Conservation (phyloP, 2,797 vertebrate genomes). For the Pelobates cultripes region DNA sequence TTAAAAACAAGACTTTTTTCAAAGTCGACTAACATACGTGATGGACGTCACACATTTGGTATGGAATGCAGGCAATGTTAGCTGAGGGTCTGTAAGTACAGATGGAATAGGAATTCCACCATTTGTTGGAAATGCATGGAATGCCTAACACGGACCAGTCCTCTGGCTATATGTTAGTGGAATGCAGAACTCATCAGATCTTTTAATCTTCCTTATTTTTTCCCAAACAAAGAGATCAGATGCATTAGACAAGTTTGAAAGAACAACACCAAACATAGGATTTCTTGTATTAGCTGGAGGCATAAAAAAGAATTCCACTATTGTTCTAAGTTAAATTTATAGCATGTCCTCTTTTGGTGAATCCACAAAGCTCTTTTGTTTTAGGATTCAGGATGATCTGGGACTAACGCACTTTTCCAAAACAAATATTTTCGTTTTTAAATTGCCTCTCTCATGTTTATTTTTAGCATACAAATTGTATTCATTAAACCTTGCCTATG, state of each 20-base stretch:
- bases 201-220: slow-evolving; percentile 22
- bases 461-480: too few species aligned
- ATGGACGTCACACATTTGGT: not conserved
- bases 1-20: too few species aligned
- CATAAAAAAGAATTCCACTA: not conserved
- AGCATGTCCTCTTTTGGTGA: not conserved
- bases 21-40: not conserved
- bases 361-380: not conserved
- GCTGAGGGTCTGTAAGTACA: not conserved
- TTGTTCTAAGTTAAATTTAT: not conserved
- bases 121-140: slow-evolving; percentile 39
- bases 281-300: slow-evolving; percentile 1
- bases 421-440: not conserved
- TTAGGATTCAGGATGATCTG: not conserved
- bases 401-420: not conserved
- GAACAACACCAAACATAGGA: not conserved
- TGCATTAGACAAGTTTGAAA: not conserved
- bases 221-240: slow-evolving; percentile 19
- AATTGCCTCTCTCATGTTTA: not conserved
- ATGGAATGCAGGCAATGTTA: slow-evolving; percentile 33
- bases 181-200: slow-evolving; percentile 36
- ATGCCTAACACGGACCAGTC: slow-evolving; percentile 26
- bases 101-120: slow-evolving; percentile 30
- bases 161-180: slow-evolving; percentile 34
- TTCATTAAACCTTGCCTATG: too few species aligned